Base-by-base conservation (phyloP, 2,797 vertebrate species). In the Hirundo rustica region DNA sequence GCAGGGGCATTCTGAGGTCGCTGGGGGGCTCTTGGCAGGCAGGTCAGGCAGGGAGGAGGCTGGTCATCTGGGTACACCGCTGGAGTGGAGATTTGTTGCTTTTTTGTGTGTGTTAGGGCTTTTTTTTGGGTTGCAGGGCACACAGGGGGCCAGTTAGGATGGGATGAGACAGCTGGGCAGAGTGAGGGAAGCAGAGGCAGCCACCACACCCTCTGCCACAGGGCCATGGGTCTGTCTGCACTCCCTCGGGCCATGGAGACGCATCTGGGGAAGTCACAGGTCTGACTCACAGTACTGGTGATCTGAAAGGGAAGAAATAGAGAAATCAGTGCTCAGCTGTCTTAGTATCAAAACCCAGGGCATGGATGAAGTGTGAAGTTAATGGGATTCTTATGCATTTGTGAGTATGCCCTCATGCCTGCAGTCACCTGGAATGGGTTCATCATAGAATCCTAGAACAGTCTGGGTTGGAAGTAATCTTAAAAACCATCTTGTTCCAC, bases 201-300 rank as follows among this genome's bases (percentile, higher is more conserved):
- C 32, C 73, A 29, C 47, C 22, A 44, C 58, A 19, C 7, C 9
- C 42, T 48, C 51, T 78, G 22, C 25, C 73, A 68, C 12, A 38
- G 60, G n/a, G 19, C 11, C 14, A 5, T 15, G 38, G 47, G 23
- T 61, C 36, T 66, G 53, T n/a, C 23, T 1, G 1, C 16, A 14
- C 20, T 50, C 54, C 66, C 32, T 20, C 2, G 8, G 16, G 38
- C 60, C 20, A 4, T 5, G 21, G 48, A 72, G 36, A 72, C 17
- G 27, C 13, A 98, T 97, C 6, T 98, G 96, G 72, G 99, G 99
- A 23, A 99, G 97, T 5, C 94, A 96, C 71, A 99, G 97, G 38
- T 98, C 96, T 32, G 98, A 98, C 85, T 97, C 98, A 98, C 99
- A 99, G 61, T 98, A 97, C 23, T 98, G 97, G 18, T 70, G 78